Percentiles rank a stretch among this genome's conserved stretches.
These are phyloP conservation scores for Pollenia griseotomentosa DNA, from an alignment of 2,888 invertebrate species.

Conservation along the genomic window DNA sequence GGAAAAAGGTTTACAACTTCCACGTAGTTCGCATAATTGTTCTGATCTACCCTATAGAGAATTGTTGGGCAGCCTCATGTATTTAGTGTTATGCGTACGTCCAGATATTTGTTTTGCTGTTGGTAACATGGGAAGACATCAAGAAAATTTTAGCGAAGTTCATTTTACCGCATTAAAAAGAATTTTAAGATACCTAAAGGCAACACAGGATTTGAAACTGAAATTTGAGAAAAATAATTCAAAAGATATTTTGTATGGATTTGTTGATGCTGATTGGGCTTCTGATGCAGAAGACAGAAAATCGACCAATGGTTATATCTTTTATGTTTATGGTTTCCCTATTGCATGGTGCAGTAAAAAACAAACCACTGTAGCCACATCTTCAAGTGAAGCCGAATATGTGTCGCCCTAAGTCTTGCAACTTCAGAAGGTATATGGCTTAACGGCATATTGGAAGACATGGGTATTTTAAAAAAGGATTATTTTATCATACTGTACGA, in stretches of 20 bases:
- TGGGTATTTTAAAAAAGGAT: neutral
- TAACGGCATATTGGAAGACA: conserved; percentile 14
- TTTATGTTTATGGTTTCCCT: neutral
- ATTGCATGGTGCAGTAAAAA: conserved; percentile 8
- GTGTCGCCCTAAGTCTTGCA: too few relatives aligned
- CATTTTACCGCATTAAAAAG: conserved; percentile 3
- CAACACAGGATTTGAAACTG: neutral
- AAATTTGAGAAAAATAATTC: neutral
- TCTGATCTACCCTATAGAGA: too few relatives aligned
- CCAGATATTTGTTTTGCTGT: neutral
- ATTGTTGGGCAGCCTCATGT: neutral
- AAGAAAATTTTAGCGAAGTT: neutral
- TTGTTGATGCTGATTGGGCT: too few relatives aligned
- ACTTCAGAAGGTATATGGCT: conserved; percentile 5
- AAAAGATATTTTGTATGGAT: too few relatives aligned
- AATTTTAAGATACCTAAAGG: too few relatives aligned
- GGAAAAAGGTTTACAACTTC: too few relatives aligned
- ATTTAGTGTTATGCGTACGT: too few relatives aligned
- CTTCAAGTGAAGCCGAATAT: conserved; percentile 17
- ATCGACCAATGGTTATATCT: neutral
- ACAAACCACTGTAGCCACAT: conserved; percentile 8
- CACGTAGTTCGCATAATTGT: too few relatives aligned
- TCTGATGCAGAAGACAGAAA: too few relatives aligned
- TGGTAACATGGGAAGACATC: neutral
- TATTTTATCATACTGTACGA: neutral